Base-by-base conservation (phyloP, 2,888 invertebrate genomes). In the Agrypnus murinus region DNA sequence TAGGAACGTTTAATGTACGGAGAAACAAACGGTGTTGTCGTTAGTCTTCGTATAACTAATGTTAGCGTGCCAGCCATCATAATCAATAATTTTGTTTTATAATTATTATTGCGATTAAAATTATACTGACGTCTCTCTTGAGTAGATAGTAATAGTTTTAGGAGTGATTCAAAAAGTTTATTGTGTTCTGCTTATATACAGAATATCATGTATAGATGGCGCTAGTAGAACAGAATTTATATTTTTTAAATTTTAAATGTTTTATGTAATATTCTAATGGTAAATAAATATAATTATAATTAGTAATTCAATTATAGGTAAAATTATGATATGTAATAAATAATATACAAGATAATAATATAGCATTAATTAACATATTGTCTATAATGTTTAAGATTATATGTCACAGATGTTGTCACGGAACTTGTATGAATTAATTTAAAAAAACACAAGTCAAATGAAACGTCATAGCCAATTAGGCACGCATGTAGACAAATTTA, bases 151-250 rank as follows among this genome's bases (percentile, higher is more conserved):
- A 8, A 10, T 46, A 46, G 6, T 48, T n/a, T n/a, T 25, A 19
- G 10, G 12, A 12, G 8, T 53, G 53, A 12, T n/a, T 34, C 5
- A 15, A 31, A n/a, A 53, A 53, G 8, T 32, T 53, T n/a, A 31
- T 53, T 32, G 31, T 7, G 1, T 14, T 10, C 25, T 12, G 53
- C 32, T 53, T 53, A 32, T 53, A 53, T 53, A 53, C 14, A 7
- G 8, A 9, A 32, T 0, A n/a, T n/a, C n/a, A 10, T 10, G 32
- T 14, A 40, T 40, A 53, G 53, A 34, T 53, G 53, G 53, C 53
- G 53, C 40, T 10, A 12, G 3, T 40, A 5, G 7, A 2, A 12
- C 2, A 4, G 40, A 4, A 4, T 40, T n/a, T 7, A 40, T 40
- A 40, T 40, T 40, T 25, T 25, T 25, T 25, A 5, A 25, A 25